These are phyloP conservation scores for Siniperca knerii DNA, from an alignment of 2,113 vertebrate genomes.

Conservation along the genomic window DNA sequence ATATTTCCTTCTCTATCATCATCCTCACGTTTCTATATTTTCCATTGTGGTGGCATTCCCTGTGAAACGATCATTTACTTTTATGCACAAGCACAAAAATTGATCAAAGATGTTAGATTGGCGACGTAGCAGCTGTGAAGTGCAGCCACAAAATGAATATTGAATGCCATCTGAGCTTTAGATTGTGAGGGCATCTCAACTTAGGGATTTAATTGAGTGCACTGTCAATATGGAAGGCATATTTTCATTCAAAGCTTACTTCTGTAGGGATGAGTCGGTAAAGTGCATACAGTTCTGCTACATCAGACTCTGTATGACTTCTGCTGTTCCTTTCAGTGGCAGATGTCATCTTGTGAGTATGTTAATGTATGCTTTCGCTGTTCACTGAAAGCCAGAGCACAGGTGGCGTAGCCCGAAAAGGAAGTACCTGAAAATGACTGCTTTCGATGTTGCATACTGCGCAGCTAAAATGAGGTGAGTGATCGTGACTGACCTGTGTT, in stretches of 20 bases:
- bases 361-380: background rate
- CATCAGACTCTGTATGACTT: slow-evolving; percentile 25
- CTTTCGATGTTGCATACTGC: background rate
- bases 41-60: slow-evolving; percentile 38
- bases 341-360: slow-evolving; percentile 24
- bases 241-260: slow-evolving; percentile 35
- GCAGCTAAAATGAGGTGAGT: background rate
- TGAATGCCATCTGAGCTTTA: slow-evolving; percentile 39
- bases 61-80: slow-evolving; percentile 55
- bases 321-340: background rate
- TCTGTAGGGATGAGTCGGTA: background rate
- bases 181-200: slow-evolving; percentile 24
- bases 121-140: background rate
- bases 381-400: background rate
- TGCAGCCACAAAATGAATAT: slow-evolving; percentile 44
- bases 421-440: slow-evolving; percentile 16
- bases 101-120: slow-evolving; percentile 53
- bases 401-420: background rate
- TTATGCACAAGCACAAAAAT: slow-evolving; percentile 41
- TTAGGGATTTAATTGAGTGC: slow-evolving; percentile 27
- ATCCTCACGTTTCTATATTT: slow-evolving; percentile 46
- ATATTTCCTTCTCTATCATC: slow-evolving; percentile 53
- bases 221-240: slow-evolving; percentile 29
- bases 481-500: slow-evolving; percentile 50
- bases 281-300: slow-evolving; percentile 17